phyloP scores from a whole-genome alignment of 1,140 invertebrate species.

The Thaumetopoea pityocampa region DNA sequence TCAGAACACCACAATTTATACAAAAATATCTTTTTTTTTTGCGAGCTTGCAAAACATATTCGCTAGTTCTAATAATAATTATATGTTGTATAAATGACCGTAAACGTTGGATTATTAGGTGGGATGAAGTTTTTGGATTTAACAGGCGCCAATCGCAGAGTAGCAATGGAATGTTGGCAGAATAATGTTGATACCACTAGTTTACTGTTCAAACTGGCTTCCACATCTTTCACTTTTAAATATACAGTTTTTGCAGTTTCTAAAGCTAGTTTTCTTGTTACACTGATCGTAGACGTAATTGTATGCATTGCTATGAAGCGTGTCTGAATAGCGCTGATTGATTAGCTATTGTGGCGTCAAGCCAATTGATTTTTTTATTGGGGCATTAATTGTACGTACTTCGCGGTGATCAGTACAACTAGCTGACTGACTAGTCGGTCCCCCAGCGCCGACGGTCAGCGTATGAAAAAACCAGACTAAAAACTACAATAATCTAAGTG shows the following conservation, averaged over 20 bases:
- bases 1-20: conserved; percentile 56
- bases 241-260: too few relatives aligned
- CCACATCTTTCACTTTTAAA: conserved; percentile 10
- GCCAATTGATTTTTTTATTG: too few relatives aligned
- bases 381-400: too few relatives aligned
- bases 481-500: too few relatives aligned
- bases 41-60: conserved; percentile 43
- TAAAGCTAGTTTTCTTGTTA: neutral
- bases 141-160: conserved; percentile 53
- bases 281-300: neutral
- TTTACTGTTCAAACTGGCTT: conserved; percentile 28
- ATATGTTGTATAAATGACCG: conserved; percentile 26
- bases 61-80: conserved; percentile 37
- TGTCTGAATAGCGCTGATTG: too few relatives aligned
- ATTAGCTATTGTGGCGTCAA: too few relatives aligned
- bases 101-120: conserved; percentile 49
- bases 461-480: too few relatives aligned
- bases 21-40: conserved; percentile 70
- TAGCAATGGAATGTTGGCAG: conserved; percentile 64
- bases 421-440: too few relatives aligned
- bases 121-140: conserved; percentile 63
- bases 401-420: too few relatives aligned
- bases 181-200: conserved; percentile 30
- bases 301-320: too few relatives aligned
- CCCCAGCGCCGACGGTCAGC: too few relatives aligned